Base-by-base conservation (phyloP, 92 coral and sea anemone species). In the Diadumene lineata region DNA sequence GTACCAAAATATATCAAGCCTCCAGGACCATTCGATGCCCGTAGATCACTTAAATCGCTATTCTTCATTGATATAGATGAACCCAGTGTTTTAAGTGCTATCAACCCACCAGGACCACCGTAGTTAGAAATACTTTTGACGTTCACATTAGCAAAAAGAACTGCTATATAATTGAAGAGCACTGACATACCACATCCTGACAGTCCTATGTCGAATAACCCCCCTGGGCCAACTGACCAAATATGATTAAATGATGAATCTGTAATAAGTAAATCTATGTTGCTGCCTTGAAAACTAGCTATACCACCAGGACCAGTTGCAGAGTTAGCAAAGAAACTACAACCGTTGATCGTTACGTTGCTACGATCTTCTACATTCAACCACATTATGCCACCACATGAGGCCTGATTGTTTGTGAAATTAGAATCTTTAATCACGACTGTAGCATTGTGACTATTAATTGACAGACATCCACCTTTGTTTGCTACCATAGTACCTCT, bases 301-400 rank as follows among this genome's bases (percentile, higher is more conserved):
- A 70, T 21, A 1, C 75, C 75, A 24, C 75, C 75, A 51, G 75
- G 50, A 10, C 31, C 75, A 3, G 11, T 17, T 34, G 43, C 75
- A 17, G 25, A 30, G 50, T 29, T 70, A 16, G 75, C 51, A 57
- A 43, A 44, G 33, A 70, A 50, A 13, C 22, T 11, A 28, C 75
- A 70, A 21, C 75, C 75, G 23, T 70, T 34, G 55, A 70, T 43
- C 32, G 43, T 34, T 19, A 31, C 16, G 0, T 21, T 56, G 23
- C 51, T 16, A 11, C 11, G 23, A 16, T 70, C 74, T 19, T 70
- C 1, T 7, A 19, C 75, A 18, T 7, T 17, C 63, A 70, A 9
- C 63, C 75, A 53, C 38, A 70, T 44, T 15, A 70, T 70, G 10
- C 75, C 75, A 13, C 43, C 75, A 50, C 75, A 70, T 0, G 23